phyloP scores from a whole-genome alignment of 2,888 invertebrate genomes.

The Caenorhabditis becei region DNA sequence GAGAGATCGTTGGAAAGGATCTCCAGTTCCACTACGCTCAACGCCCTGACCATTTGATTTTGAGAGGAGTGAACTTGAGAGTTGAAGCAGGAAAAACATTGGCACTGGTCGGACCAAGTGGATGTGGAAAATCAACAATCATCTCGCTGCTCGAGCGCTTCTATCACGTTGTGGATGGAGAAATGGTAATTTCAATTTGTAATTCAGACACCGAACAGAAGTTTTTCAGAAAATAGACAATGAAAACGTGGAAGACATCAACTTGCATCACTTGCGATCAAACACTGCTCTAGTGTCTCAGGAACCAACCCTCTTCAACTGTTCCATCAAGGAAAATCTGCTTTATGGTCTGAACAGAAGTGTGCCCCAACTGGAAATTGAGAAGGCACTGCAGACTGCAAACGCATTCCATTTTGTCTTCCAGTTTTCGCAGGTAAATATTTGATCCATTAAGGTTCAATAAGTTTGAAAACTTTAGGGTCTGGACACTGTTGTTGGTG shows the following conservation, averaged over 20 bases:
- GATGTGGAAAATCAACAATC: slow-evolving; percentile 83
- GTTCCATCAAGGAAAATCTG: slow-evolving; percentile 75
- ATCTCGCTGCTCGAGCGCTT: slow-evolving; percentile 87
- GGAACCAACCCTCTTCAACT: slow-evolving; percentile 83
- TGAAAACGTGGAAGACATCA: slow-evolving; percentile 75
- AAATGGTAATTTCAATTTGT: slow-evolving; percentile 83
- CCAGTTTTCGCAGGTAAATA: slow-evolving; percentile 81
- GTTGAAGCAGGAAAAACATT: slow-evolving; percentile 81
- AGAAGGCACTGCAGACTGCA: slow-evolving; percentile 80
- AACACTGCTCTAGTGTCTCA: slow-evolving; percentile 82
- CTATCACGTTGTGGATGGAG: slow-evolving; percentile 88
- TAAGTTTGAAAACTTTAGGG: too few relatives aligned
- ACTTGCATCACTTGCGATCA: slow-evolving; percentile 79
- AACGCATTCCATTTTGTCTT: slow-evolving; percentile 83
- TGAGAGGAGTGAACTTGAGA: slow-evolving; percentile 46
- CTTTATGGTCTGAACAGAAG: slow-evolving; percentile 40
- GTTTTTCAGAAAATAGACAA: slow-evolving; percentile 80
- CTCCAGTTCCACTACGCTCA: slow-evolving; percentile 55
- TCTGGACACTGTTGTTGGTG: slow-evolving; percentile 82
- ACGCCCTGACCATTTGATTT: slow-evolving; percentile 42
- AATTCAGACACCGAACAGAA: background rate
- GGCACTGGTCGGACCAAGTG: slow-evolving; percentile 83
- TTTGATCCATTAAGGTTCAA: too few relatives aligned
- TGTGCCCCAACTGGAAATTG: slow-evolving; percentile 65
- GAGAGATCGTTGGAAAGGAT: slow-evolving; percentile 46